Evolutionary conservation across 1,140 invertebrate genomes (phyloP).

Genomic region (Papilio glaucus): DNA sequence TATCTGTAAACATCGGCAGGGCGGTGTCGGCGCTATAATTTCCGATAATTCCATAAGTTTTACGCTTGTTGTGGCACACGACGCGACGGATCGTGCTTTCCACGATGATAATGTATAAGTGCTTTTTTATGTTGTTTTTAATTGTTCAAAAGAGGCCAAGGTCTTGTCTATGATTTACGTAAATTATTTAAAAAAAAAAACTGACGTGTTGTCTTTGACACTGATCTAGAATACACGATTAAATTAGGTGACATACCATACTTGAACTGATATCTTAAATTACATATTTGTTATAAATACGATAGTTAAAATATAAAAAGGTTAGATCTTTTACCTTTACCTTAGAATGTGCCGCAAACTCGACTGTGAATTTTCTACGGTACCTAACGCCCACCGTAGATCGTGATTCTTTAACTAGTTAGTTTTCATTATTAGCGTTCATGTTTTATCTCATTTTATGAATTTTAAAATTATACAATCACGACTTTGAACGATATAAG

Average conservation of each 20-base stretch:
- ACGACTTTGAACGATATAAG: not conserved
- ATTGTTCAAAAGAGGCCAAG: slow-evolving; percentile 31
- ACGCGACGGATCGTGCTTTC: slow-evolving; percentile 12
- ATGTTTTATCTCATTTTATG: not conserved
- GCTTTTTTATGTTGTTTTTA: slow-evolving; percentile 32
- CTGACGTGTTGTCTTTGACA: not conserved
- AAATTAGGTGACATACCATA: not conserved
- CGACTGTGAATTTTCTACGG: slow-evolving; percentile 2
- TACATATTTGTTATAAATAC: too few species aligned
- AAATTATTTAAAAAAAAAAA: not conserved
- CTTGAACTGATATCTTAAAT: not conserved
- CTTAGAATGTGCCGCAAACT: not conserved
- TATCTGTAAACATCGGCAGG: slow-evolving; percentile 53
- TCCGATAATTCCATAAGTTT: slow-evolving; percentile 45
- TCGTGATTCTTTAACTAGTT: not conserved
- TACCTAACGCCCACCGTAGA: slow-evolving; percentile 1
- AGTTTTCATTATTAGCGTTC: not conserved
- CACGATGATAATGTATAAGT: slow-evolving; percentile 23
- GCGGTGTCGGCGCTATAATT: slow-evolving; percentile 51
- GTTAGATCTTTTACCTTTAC: too few species aligned
- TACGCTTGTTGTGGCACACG: slow-evolving; percentile 22
- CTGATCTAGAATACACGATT: not conserved
- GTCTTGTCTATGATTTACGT: slow-evolving; percentile 8
- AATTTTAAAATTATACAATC: not conserved
- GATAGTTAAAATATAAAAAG: too few species aligned